phyloP scores from a whole-genome alignment of 2,797 vertebrate species.

The Capromys pilorides region DNA sequence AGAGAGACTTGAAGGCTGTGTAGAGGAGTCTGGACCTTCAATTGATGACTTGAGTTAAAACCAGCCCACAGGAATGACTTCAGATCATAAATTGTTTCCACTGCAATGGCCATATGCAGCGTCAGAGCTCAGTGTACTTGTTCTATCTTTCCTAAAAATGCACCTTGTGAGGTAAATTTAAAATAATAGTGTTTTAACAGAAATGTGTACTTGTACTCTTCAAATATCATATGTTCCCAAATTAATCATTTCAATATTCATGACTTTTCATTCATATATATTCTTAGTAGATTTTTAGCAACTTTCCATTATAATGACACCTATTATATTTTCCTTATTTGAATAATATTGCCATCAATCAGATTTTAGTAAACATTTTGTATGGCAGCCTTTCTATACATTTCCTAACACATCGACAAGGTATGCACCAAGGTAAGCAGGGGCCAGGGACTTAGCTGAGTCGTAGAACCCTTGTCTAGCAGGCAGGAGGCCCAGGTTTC shows the following conservation, averaged over 20 bases:
- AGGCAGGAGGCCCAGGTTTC: no score
- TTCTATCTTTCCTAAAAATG: neutral
- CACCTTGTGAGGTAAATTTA: neutral
- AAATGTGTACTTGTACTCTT: neutral
- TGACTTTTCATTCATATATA: neutral
- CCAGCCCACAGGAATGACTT: no score
- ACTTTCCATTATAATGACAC: neutral
- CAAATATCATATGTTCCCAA: neutral
- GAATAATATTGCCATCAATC: neutral
- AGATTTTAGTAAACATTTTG: neutral
- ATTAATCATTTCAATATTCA: neutral
- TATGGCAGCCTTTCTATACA: neutral
- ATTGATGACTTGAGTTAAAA: no score
- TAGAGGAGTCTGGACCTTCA: no score
- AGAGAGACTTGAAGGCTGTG: no score
- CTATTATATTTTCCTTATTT: neutral
- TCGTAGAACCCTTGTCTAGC: no score
- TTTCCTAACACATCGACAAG: neutral
- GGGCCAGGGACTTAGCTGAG: no score
- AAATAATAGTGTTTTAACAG: neutral
- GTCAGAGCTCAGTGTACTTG: neutral
- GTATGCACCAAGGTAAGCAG: neutral
- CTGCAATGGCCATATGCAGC: neutral
- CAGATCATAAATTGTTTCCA: no score
- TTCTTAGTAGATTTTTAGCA: neutral